Evolutionary conservation across 2,797 vertebrate genomes (phyloP), one percentile per base, ranked within the genome.

Genomic region (Prunella strophiata): DNA sequence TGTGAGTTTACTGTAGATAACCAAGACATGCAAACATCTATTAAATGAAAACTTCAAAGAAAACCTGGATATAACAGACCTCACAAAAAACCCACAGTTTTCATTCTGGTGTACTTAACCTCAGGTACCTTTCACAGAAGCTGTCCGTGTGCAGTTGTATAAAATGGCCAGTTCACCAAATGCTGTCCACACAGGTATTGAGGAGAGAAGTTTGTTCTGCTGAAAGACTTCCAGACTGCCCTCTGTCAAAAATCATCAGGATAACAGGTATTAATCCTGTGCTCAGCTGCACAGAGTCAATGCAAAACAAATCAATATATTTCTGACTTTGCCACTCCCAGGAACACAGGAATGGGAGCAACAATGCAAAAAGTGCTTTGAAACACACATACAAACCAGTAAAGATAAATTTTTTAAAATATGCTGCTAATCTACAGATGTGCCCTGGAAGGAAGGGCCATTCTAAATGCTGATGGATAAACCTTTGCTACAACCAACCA

Each of bases 121-220:
- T 27, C 12, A 13, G 17, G 94, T 97, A 99, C 99, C 99, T 99
- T 98, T 98, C 70, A 99, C 98, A 6, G 99, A 99, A 7, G 99
- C 99, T 0, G 99, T 99, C 93, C 99, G 97, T 2, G 98, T 99
- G 94, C 99, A 99, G 97, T 99, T 99, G 97, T 99, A 99, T 52
- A 99, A 98, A 88, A 99, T 99, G 62, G 99, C 99, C 43, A 99
- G 90, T 93, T 99, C 99, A 63, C 99, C 99, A 97, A 99, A 99
- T 0, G 98, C 98, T 17, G 98, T 99, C 99, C 99, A 99, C 72
- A 98, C 98, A 6, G 98, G 94, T 61, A 99, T 99, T 7, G 98
- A 98, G 3, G 99, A 98, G 29, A 99, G 98, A 63, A 99, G 97
- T 84, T 98, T 99, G 97, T 97, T 98, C 50, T 99, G 98, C 88